Conservation (phyloP, 2,888 invertebrate genomes). For the Thyatira batis region DNA sequence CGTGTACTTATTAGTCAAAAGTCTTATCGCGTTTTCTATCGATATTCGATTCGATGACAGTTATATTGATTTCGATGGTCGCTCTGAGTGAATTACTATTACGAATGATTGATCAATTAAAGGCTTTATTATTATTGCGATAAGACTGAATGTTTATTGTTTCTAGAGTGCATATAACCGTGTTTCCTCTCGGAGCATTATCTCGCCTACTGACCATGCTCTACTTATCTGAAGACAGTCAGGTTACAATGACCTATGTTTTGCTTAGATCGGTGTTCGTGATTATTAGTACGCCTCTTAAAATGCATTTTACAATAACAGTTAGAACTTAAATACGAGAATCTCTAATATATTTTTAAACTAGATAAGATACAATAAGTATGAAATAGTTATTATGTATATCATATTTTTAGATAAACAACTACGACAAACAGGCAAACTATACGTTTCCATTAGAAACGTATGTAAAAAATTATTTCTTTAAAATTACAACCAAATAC, state of each 20-base stretch:
- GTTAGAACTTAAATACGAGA: no score
- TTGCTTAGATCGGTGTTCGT: background rate
- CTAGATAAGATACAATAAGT: no score
- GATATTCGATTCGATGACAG: slow-evolving; percentile 41
- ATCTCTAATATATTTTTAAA: no score
- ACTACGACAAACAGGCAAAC: background rate
- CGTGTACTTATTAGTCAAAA: slow-evolving; percentile 2
- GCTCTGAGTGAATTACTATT: slow-evolving; percentile 23
- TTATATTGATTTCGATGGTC: slow-evolving; percentile 48
- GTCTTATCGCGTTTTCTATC: slow-evolving; percentile 22
- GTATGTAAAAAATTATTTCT: slow-evolving; percentile 19
- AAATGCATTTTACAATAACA: no score
- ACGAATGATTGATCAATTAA: slow-evolving; percentile 25
- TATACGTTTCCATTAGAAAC: no score
- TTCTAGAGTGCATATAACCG: slow-evolving; percentile 8
- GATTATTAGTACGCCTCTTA: background rate
- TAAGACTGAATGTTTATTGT: slow-evolving; percentile 26
- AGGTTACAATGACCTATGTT: background rate
- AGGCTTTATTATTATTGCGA: slow-evolving; percentile 20
- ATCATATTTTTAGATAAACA: no score
- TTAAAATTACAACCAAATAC: slow-evolving; percentile 13
- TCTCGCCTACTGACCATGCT: slow-evolving; percentile 54
- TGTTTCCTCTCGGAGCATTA: slow-evolving; percentile 19
- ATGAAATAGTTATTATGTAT: no score
- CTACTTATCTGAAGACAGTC: slow-evolving; percentile 28